phyloP scores from a whole-genome alignment of 37 sponge, comb jelly and placozoan species.

The Corticium candelabrum region DNA sequence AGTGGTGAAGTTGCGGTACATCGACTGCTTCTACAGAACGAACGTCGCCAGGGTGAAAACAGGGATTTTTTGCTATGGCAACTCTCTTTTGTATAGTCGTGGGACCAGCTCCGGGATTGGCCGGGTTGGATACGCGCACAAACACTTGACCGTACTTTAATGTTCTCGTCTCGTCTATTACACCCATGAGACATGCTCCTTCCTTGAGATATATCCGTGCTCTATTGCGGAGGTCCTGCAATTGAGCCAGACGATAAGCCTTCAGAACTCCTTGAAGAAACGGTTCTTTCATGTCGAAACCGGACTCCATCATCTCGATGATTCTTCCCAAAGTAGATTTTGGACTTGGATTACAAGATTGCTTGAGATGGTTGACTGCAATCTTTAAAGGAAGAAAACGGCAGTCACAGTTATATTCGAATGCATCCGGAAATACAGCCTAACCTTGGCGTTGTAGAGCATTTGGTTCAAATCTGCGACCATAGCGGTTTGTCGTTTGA shows the following conservation, averaged over 20 bases:
- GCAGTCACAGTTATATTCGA: neutral
- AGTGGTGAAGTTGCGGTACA: constrained; percentile 7
- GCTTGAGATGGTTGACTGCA: neutral
- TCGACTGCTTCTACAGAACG: constrained; percentile 8
- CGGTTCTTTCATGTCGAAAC: neutral
- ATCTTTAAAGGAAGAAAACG: neutral
- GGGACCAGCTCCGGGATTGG: constrained; percentile 15
- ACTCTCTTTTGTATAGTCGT: too few relatives aligned
- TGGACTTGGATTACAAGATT: neutral
- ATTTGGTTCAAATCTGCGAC: neutral
- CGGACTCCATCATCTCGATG: neutral
- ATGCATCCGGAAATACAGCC: neutral
- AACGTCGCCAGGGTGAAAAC: constrained; percentile 2
- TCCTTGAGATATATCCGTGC: neutral
- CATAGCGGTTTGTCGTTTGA: constrained; percentile 14
- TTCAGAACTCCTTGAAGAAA: neutral
- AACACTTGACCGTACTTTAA: constrained; percentile 24
- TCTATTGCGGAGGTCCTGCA: neutral
- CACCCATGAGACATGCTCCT: constrained; percentile 2
- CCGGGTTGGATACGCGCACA: constrained; percentile 12
- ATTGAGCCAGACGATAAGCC: neutral
- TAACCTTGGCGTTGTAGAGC: neutral
- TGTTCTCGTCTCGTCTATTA: constrained; percentile 24
- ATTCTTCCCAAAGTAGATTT: neutral
- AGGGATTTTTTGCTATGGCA: constrained; percentile 19